A percentile compares a stretch with the other conserved stretches of the same genome.
These are phyloP conservation scores for Drosophila emarginata DNA, from an alignment of 2,888 invertebrate species.

Conservation along the genomic window DNA sequence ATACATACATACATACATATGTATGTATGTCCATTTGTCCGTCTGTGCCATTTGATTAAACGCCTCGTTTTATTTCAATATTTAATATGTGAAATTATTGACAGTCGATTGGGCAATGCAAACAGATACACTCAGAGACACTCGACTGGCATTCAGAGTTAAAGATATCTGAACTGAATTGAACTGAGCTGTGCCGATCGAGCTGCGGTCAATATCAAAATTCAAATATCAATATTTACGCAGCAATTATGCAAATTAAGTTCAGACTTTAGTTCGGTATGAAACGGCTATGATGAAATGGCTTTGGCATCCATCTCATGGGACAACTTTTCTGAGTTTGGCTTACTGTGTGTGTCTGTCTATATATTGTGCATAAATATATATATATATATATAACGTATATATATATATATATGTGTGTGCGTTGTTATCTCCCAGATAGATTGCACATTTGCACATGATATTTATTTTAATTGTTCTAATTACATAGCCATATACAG, in stretches of 20 bases:
- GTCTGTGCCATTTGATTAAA: slow-evolving; percentile 69
- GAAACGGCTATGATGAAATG: slow-evolving; percentile 59
- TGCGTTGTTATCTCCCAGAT: slow-evolving; percentile 24
- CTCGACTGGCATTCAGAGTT: slow-evolving; percentile 8
- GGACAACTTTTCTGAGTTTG: slow-evolving; percentile 12
- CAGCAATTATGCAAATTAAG: slow-evolving; percentile 77
- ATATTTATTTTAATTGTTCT: slow-evolving; percentile 66
- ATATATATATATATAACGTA: neutral
- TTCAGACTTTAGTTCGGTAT: slow-evolving; percentile 43
- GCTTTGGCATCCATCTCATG: slow-evolving; percentile 54
- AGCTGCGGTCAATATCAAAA: slow-evolving; percentile 70
- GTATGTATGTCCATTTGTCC: neutral
- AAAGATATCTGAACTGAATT: slow-evolving; percentile 19
- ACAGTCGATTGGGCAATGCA: slow-evolving; percentile 75
- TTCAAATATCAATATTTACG: slow-evolving; percentile 76
- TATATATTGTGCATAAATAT: neutral
- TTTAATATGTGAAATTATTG: slow-evolving; percentile 76
- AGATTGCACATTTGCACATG: slow-evolving; percentile 38
- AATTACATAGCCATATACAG: slow-evolving; percentile 53
- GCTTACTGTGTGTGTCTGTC: neutral
- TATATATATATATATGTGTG: neutral
- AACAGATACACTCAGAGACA: slow-evolving; percentile 49
- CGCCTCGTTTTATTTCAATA: slow-evolving; percentile 72
- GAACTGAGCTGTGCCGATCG: slow-evolving; percentile 42
- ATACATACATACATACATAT: too few relatives aligned